Conservation (phyloP, 2,888 invertebrate genomes). For the Himalopsyche kuldschensis region DNA sequence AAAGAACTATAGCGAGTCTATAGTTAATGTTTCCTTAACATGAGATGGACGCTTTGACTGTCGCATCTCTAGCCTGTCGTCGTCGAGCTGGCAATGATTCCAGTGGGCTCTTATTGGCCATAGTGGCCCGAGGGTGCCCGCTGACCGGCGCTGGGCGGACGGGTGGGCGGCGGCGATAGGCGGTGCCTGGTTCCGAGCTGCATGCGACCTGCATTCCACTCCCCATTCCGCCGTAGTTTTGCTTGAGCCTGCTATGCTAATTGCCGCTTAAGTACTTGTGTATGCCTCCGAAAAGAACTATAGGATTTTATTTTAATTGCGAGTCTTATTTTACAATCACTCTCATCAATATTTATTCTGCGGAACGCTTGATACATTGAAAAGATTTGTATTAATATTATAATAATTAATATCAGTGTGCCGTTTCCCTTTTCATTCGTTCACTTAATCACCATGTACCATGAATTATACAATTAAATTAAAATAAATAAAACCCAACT, state of each 20-base stretch:
- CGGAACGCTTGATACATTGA: too few relatives aligned
- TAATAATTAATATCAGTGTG: too few relatives aligned
- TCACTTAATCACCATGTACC: too few relatives aligned
- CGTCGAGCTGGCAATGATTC: background rate
- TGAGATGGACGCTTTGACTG: background rate
- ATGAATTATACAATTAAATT: too few relatives aligned
- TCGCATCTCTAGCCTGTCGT: background rate
- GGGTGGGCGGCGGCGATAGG: constrained; percentile 46
- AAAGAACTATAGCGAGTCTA: too few relatives aligned
- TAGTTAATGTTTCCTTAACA: too few relatives aligned
- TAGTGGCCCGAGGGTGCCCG: background rate
- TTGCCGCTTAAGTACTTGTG: background rate
- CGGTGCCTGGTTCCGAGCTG: constrained; percentile 50
- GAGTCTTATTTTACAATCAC: too few relatives aligned
- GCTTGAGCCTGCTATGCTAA: constrained; percentile 45
- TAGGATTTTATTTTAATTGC: background rate
- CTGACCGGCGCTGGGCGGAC: background rate
- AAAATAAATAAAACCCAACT: too few relatives aligned
- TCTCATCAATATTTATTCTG: too few relatives aligned
- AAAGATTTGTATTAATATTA: too few relatives aligned
- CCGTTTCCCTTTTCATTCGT: too few relatives aligned
- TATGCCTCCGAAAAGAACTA: background rate
- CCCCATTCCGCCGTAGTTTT: constrained; percentile 40
- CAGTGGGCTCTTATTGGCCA: background rate
- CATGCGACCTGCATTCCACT: constrained; percentile 44